Evolutionary conservation across 2,888 invertebrate genomes (phyloP), one percentile per base, ranked within the genome.

Genomic region (Eretmocerus hayati): DNA sequence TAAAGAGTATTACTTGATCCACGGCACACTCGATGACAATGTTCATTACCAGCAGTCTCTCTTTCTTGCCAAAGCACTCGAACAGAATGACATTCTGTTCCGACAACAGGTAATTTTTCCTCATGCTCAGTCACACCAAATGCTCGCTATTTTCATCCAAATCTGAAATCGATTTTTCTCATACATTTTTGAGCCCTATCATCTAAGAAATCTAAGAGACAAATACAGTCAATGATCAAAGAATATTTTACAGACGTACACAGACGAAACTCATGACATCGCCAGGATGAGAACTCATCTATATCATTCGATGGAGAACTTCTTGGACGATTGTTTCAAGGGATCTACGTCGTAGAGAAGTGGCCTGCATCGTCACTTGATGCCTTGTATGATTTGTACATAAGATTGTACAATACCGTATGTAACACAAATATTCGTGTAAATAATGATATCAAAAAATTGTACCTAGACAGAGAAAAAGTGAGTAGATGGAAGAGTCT

Each of bases 31-130:
- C 15, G 92, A 92, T 65, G 91, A 92, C 70, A 97, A 97, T 72
- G 97, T 97, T 1, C 97, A 97, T 72, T 96, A 92, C 73, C 96
- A 96, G 69, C 94, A 97, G 71, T 86, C 93, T 6, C 90, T 96
- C 82, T 79, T 94, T 66, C 78, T 96, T 60, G 87, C 94, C 2
- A 84, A 90, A 66, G 81, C 87, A 49, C 77, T 97, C 57, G 91
- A 93, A 66, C 79, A 83, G 36, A 79, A 81, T 38, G 90, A 93
- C 63, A 87, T 97, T 49, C 79, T 90, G 57, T 97, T 95, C 74
- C 83, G 88, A 56, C 87, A 93, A 71, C 89, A 93, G 84, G 95
- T 94, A 74, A 32, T n/a, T n/a, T n/a, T n/a, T n/a, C n/a, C n/a
- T n/a, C n/a, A n/a, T n/a, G n/a, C n/a, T n/a, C n/a, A n/a, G n/a